Evolutionary conservation across 2,113 vertebrate species (phyloP).

Genomic region (Gymnogyps californianus): DNA sequence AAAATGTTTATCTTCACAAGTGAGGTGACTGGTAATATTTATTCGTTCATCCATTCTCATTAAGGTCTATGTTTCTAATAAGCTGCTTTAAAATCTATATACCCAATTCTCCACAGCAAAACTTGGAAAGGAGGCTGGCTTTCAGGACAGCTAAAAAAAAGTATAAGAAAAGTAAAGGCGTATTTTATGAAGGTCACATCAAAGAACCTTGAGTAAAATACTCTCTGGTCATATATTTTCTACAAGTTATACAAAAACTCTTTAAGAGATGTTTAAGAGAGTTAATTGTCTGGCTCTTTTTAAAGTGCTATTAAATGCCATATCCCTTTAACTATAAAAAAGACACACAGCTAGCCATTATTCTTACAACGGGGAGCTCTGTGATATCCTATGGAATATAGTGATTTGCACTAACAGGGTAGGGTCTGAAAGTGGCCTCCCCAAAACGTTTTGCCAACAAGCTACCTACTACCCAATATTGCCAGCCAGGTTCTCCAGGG

Average conservation of each 20-base stretch:
- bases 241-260: neutral
- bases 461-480: neutral
- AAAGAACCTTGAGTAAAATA: neutral
- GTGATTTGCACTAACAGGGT: neutral
- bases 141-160: neutral
- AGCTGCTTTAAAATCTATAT: constrained; percentile 4
- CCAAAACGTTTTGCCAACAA: neutral
- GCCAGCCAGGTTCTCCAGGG: neutral
- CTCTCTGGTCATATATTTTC: neutral
- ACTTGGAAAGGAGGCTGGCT: neutral
- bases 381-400: neutral
- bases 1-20: constrained; percentile 43
- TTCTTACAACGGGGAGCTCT: neutral
- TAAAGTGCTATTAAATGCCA: neutral
- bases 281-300: neutral
- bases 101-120: neutral
- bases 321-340: neutral
- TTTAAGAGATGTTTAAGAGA: neutral
- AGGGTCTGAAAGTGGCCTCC: neutral
- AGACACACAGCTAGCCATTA: neutral
- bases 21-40: constrained; percentile 33
- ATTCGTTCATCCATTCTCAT: constrained; percentile 32
- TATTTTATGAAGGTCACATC: neutral
- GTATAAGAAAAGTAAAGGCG: neutral
- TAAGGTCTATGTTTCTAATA: constrained; percentile 14